Evolutionary conservation across 1,140 invertebrate species (phyloP), one percentile per base, ranked within the genome.

Genomic region (Papilio helenus): DNA sequence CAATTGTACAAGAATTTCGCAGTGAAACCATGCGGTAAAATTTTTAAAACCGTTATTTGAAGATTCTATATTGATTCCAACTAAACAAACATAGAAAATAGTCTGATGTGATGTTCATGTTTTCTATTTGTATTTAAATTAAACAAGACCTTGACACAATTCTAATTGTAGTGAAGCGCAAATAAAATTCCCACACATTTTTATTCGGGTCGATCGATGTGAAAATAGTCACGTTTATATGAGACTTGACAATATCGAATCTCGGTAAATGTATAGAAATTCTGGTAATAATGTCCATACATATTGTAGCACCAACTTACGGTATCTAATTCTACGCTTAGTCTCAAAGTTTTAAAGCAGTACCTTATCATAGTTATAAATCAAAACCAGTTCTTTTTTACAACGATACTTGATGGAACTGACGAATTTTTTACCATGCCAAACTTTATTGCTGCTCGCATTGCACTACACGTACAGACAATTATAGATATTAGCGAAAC

Each of bases 381-480:
- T 61, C 23, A 61, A 26, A 61, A 26, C 58, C 58, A 61, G 58
- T 61, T 61, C 20, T 26, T 61, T 61, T 61, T 61, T 61, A 12
- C 12, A 14, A 26, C 58, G 14, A 61, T 61, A 26, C 10, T 9
- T 61, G 3, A 26, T 61, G 26, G 23, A 61, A 26, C 58, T 61
- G 29, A 26, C 23, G 20, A 1, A 58, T 20, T 61, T 61, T 26
- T 61, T 26, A 55, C n/a, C n/a, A n/a, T 20, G 8, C 9, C n/a
- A 55, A 55, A 55, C n/a, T 55, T n/a, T 55, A 55, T 20, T 18
- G n/a, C 1, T 4, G 18, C 51, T 20, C 18, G n/a, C 4, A 55
- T 55, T 55, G 18, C n/a, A 8, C 51, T 8, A 46, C 14, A 46
- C 44, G 12, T 46, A 46, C 2, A 39, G 2, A 46, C 10, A 16